Conservation (phyloP, 2,797 vertebrate species). For the Notoglanidium macrostoma region DNA sequence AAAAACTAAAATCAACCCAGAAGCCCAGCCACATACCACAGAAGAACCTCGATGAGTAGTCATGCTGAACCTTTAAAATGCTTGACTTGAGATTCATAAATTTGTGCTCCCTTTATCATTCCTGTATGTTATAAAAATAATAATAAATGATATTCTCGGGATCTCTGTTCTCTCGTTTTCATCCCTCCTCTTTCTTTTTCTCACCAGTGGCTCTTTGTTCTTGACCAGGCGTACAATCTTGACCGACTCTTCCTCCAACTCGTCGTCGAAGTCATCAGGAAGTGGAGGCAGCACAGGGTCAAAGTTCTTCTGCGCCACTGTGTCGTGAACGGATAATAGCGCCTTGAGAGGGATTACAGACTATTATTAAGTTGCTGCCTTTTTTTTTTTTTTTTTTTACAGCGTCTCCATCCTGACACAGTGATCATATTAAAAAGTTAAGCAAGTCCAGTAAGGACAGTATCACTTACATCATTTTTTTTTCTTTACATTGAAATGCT, state of each 20-base stretch:
- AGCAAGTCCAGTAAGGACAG: background rate
- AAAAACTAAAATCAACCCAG: background rate
- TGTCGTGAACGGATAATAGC: slow-evolving; percentile 91
- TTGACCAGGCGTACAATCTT: slow-evolving; percentile 96
- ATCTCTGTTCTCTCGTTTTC: slow-evolving; percentile 24
- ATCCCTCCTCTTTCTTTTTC: background rate
- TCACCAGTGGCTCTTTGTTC: slow-evolving; percentile 94
- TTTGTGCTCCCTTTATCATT: background rate
- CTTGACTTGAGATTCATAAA: background rate
- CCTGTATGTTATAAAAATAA: background rate
- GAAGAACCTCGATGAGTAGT: background rate
- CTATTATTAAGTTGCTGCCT: background rate
- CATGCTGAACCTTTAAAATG: background rate
- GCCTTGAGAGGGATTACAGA: slow-evolving; percentile 74
- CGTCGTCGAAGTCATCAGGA: slow-evolving; percentile 88
- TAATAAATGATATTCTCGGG: background rate
- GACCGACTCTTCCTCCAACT: slow-evolving; percentile 94
- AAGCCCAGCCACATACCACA: background rate
- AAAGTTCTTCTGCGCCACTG: slow-evolving; percentile 95
- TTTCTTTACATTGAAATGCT: too few species aligned
- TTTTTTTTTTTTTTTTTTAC: background rate
- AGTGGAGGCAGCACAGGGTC: slow-evolving; percentile 92
- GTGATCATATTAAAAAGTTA: background rate
- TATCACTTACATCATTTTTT: background rate
- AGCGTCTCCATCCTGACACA: background rate